Evolutionary conservation across 2,797 vertebrate genomes (phyloP), one percentile per base, ranked within the genome.

Genomic region (Pteronotus mesoamericanus): DNA sequence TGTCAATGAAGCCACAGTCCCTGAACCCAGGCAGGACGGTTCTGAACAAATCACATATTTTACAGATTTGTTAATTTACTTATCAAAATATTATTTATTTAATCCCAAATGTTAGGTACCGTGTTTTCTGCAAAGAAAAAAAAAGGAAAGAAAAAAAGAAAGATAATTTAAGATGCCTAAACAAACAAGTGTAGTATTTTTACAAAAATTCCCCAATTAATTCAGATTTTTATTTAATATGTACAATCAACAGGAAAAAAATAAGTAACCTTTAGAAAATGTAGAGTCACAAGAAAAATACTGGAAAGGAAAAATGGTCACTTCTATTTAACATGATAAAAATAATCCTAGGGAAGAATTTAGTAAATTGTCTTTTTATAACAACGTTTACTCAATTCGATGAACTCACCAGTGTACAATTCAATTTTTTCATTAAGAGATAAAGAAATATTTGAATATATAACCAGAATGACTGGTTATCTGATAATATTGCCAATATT

Each of bases 361-460:
- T 34, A 16, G 1, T 8, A 75, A 85, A 59, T 34, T 75, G 8
- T 46, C 24, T 5, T 29, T 39, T 53, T 48, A 26, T 46, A 89
- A 51, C 16, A 79, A 22, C n/a, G 75, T 6, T 42, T 79, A 24
- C 26, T 18, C 6, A 75, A 29, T 87, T 83, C 53, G 51, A 93
- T 44, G 3, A 9, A 71, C 3, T 80, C 16, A 57, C 1, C 9
- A 16, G 2, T 48, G 2, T 19, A 80, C 5, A 59, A 53, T 42
- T 83, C 78, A 69, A 5, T 69, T 11, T 78, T 96, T 87, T 37
- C 29, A n/a, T 75, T 78, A 69, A 93, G 12, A 78, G 3, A 39
- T 64, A 80, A 74, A 24, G 3, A 89, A 22, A 95, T 22, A 66
- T 57, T 96, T 97, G 29, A 87, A 77, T 77, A 61, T 95, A 34